Conservation (phyloP, 2,113 vertebrate species). For the Tychaedon coryphoeus region DNA sequence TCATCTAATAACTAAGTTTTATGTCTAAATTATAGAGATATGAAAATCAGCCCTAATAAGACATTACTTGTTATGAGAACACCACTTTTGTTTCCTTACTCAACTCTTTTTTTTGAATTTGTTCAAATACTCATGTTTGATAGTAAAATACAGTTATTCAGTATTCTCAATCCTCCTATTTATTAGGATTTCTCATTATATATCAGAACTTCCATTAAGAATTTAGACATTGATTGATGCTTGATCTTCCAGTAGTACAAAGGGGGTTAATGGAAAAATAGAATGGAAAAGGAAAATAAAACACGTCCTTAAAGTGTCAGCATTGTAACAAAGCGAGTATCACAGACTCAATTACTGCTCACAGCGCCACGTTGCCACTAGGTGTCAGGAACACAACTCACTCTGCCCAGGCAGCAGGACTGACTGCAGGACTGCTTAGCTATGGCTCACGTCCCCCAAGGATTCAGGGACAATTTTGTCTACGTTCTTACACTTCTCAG, state of each 20-base stretch:
- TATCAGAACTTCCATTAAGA: neutral
- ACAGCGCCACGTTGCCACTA: neutral
- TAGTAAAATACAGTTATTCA: neutral
- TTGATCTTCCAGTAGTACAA: neutral
- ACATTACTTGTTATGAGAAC: neutral
- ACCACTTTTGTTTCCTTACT: neutral
- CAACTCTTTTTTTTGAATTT: neutral
- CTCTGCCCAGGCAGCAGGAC: neutral
- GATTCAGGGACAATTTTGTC: too few relatives aligned
- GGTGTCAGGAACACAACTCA: slow-evolving; percentile 33
- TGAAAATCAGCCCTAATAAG: neutral
- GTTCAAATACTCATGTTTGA: neutral
- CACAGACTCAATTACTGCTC: neutral
- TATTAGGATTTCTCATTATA: neutral
- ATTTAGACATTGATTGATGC: neutral
- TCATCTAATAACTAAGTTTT: neutral
- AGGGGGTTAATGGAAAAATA: neutral
- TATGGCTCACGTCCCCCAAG: fast-evolving
- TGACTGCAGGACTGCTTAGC: fast-evolving
- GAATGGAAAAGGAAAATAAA: neutral
- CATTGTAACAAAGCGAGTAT: fast-evolving
- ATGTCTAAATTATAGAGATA: neutral
- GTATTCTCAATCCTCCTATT: neutral
- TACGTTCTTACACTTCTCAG: neutral
- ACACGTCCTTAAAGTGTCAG: neutral